Evolutionary conservation across 2,888 invertebrate genomes (phyloP).

Genomic region (Hymenopus coronatus): DNA sequence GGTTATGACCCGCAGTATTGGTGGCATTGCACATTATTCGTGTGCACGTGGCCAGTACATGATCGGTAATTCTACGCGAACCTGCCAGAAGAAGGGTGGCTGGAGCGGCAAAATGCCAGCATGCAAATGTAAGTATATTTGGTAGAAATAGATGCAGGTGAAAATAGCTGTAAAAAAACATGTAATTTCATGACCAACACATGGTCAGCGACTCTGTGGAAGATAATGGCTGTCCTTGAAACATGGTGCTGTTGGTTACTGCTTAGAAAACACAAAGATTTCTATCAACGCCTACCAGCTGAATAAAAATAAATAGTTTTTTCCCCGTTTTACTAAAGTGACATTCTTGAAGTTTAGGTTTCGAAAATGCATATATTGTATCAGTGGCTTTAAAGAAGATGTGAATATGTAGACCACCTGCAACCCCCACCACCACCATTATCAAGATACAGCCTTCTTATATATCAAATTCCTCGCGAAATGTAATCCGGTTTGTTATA

Average conservation of each 20-base stretch:
- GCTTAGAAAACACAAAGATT: no score
- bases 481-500: no score
- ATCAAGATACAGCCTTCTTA: no score
- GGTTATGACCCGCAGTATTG: conserved; percentile 67
- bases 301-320: no score
- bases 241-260: not conserved
- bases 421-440: no score
- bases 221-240: not conserved
- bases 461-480: no score
- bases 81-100: conserved; percentile 71
- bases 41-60: conserved; percentile 80
- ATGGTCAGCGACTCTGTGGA: not conserved
- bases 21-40: conserved; percentile 74
- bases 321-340: no score
- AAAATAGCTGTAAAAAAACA: not conserved
- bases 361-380: no score
- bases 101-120: conserved; percentile 78
- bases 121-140: conserved; percentile 68
- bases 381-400: no score
- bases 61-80: conserved; percentile 69
- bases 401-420: no score
- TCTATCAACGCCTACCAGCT: no score
- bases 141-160: not conserved
- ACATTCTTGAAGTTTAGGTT: no score
- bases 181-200: not conserved